Evolutionary conservation across 2,797 vertebrate genomes (phyloP), one percentile per base, ranked within the genome.

Genomic region (Pangasius macronema): DNA sequence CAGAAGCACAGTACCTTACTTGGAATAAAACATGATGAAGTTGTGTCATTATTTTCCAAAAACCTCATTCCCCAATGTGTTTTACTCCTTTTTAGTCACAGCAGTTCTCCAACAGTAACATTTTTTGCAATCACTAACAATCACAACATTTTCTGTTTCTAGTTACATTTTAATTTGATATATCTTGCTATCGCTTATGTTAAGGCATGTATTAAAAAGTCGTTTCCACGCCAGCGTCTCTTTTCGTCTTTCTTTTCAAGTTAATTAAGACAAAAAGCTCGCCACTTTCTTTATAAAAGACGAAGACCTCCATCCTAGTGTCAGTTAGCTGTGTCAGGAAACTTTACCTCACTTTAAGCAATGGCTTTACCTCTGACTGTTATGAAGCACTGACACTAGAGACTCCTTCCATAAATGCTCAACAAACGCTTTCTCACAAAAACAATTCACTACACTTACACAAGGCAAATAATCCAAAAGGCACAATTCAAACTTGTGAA

Each of bases 351-450:
- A 51, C n/a, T 0, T 30, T 33, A 53, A 36, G 4, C 10, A 39
- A 59, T 36, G 13, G 53, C 20, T 80, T 80, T 57, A 80, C 9
- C 5, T 11, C 22, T 16, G 33, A 59, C 10, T 36, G 76, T 11
- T 24, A 57, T 24, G 8, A 39, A 80, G 33, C 33, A 61, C 55
- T 42, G 55, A 36, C 55, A 80, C 11, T 39, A 20, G 30, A 80
- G 53, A 80, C 33, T 80, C 53, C 76, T 36, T 57, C 33, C 77
- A 59, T 80, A 55, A 79, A 55, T 55, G 49, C n/a, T 79, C 22
- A 55, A 79, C 10, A 77, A 53, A 53, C 0, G n/a, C 51, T 16
- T 39, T 11, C 55, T 11, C 33, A 80, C 7, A 80, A 55, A 55
- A 57, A 49, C 5, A 24, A 36, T 3, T 33, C 65, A 18, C 65